Conservation (phyloP, 1,140 invertebrate genomes). For the Rhynchophorus ferrugineus region DNA sequence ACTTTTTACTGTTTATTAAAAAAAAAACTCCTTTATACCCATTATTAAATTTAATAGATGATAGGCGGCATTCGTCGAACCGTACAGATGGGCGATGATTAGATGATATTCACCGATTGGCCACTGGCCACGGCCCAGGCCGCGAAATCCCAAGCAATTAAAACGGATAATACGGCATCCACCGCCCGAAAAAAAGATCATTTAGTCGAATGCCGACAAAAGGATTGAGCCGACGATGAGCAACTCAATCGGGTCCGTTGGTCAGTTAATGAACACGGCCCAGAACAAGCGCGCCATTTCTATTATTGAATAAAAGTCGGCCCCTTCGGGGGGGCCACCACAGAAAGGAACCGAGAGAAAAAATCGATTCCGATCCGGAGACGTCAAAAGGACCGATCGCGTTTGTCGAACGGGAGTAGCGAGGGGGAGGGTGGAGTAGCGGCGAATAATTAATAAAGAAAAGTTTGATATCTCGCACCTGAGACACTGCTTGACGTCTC, state of each 20-base stretch:
- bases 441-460: not conserved
- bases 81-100: no score
- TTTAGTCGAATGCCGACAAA: not conserved
- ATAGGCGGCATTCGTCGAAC: no score
- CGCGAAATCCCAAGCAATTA: not conserved
- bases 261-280: not conserved
- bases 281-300: not conserved
- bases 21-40: no score
- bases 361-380: not conserved
- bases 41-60: no score
- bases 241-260: not conserved
- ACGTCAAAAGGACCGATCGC: not conserved
- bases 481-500: not conserved
- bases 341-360: not conserved
- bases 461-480: not conserved
- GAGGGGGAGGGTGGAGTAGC: no score
- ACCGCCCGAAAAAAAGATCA: not conserved
- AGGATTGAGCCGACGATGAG: not conserved
- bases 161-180: no score
- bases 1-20: no score
- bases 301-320: not conserved
- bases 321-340: no score
- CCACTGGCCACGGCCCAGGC: no score
- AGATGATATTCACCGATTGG: no score
- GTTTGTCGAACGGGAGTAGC: no score